Percentiles rank a stretch among this genome's conserved stretches.
Evolutionary conservation across 2,888 invertebrate species (phyloP).

Genomic region (Catocala nupta): DNA sequence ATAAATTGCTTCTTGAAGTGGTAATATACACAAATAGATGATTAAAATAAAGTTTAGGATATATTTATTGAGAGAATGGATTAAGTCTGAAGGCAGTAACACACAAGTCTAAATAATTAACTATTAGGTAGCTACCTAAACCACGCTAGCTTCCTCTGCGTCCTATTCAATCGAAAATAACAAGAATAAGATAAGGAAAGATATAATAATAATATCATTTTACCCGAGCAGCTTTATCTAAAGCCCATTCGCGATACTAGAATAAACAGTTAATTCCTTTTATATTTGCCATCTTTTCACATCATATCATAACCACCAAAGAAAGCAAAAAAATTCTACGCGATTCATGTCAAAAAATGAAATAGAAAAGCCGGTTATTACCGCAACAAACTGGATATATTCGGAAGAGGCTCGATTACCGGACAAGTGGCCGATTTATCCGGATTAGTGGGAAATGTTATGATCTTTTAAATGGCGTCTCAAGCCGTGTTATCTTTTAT

Average conservation of each 20-base stretch:
- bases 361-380: constrained; percentile 45
- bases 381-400: constrained; percentile 53
- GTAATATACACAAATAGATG: too few species aligned
- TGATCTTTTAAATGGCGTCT: constrained; percentile 20
- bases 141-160: too few species aligned
- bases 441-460: constrained; percentile 35
- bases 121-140: too few species aligned
- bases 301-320: constrained; percentile 17
- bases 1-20: too few species aligned
- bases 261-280: constrained; percentile 22
- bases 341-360: constrained; percentile 27
- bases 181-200: too few species aligned
- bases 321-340: constrained; percentile 18
- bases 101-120: too few species aligned
- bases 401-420: constrained; percentile 61
- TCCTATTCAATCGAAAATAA: too few species aligned
- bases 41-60: too few species aligned
- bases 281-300: constrained; percentile 8
- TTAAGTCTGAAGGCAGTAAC: too few species aligned
- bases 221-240: neutral
- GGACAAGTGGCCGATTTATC: constrained; percentile 55
- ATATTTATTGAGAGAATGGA: too few species aligned
- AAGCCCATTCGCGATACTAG: neutral
- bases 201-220: neutral
- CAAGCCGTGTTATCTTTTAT: neutral